These are phyloP conservation scores for Pseudeuparius sepicola DNA, from an alignment of 2,888 invertebrate species.

Conservation along the genomic window DNA sequence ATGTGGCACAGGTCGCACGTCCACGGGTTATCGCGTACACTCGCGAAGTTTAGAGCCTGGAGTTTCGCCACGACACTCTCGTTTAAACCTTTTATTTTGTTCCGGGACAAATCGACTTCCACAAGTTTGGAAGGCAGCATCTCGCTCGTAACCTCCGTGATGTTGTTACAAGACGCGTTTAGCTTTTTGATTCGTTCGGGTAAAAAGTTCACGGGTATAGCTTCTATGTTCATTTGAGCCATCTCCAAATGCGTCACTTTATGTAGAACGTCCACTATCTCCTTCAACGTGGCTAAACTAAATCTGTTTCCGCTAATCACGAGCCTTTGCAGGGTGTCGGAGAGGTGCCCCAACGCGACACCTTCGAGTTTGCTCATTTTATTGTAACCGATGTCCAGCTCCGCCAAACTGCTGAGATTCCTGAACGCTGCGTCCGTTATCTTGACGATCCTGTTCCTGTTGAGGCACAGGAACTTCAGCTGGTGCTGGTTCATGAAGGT, in stretches of 20 bases:
- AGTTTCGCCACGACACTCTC: conserved; percentile 48
- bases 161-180: conserved; percentile 64
- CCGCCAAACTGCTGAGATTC: conserved; percentile 57
- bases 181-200: conserved; percentile 51
- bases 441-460: conserved; percentile 64
- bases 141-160: conserved; percentile 48
- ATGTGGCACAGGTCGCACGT: conserved; percentile 57
- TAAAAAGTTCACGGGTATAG: conserved; percentile 48
- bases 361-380: conserved; percentile 59
- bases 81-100: conserved; percentile 54
- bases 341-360: conserved; percentile 49
- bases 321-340: conserved; percentile 52
- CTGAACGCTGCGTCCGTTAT: conserved; percentile 64
- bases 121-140: conserved; percentile 49
- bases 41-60: conserved; percentile 46
- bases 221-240: conserved; percentile 48
- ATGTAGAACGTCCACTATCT: conserved; percentile 47
- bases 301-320: conserved; percentile 67
- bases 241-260: conserved; percentile 49
- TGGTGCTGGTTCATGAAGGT: conserved; percentile 50
- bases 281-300: conserved; percentile 45
- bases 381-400: conserved; percentile 68
- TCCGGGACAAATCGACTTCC: conserved; percentile 63
- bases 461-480: conserved; percentile 44
- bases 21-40: conserved; percentile 56